A percentile compares a stretch with the other conserved stretches of the same genome.
Conservation (phyloP, 1,140 invertebrate species). For the Anoplophora glabripennis region DNA sequence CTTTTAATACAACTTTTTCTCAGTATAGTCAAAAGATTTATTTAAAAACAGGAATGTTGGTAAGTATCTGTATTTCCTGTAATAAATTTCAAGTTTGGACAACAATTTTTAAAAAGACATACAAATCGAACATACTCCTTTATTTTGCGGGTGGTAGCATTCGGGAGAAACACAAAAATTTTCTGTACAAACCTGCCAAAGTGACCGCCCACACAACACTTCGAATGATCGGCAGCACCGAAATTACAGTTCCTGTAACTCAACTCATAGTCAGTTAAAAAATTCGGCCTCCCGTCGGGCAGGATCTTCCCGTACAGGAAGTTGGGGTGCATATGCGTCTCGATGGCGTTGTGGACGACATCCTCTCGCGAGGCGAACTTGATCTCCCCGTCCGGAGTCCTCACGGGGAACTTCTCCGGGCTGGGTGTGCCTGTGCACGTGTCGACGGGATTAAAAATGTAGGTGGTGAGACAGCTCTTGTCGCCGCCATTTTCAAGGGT, state of each 20-base stretch:
- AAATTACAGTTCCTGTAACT: conserved; percentile 40
- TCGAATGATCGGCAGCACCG: conserved; percentile 32
- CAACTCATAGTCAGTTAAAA: conserved; percentile 42
- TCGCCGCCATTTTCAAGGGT: conserved; percentile 35
- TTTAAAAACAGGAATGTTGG: too few relatives aligned
- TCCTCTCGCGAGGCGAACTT: conserved; percentile 8
- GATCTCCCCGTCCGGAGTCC: conserved; percentile 3
- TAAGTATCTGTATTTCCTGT: too few relatives aligned
- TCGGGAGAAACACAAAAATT: not conserved
- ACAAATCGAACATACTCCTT: too few relatives aligned
- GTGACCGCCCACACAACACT: conserved; percentile 42
- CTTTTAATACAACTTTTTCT: too few relatives aligned
- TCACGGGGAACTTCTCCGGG: conserved; percentile 37
- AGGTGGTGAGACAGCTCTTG: conserved; percentile 46
- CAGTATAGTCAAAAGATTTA: too few relatives aligned
- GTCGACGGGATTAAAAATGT: conserved; percentile 48
- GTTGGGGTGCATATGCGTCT: conserved; percentile 39
- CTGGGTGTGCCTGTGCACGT: conserved; percentile 44
- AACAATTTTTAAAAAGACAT: too few relatives aligned
- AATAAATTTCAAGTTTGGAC: too few relatives aligned
- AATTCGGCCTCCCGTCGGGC: conserved; percentile 39
- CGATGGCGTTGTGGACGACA: conserved; percentile 15
- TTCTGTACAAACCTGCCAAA: conserved; percentile 22
- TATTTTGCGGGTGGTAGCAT: too few relatives aligned
- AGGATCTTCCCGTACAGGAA: conserved; percentile 40